phyloP scores from a whole-genome alignment of 1,140 invertebrate species.

The Contarinia nasturtii region DNA sequence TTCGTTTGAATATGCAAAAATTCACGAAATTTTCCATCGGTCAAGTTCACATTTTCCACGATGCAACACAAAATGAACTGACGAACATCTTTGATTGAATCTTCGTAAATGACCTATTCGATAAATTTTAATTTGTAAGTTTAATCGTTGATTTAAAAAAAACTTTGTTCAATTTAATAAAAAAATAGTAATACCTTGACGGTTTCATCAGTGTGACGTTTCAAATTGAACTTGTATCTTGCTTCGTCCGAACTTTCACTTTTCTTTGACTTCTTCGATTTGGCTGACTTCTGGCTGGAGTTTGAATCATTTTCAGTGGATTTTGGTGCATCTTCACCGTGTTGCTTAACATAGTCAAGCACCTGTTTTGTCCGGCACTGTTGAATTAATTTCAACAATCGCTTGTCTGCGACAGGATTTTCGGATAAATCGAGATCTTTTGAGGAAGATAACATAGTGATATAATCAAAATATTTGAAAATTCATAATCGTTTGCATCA shows the following conservation, averaged over 20 bases:
- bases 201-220: not conserved
- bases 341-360: constrained; percentile 41
- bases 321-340: constrained; percentile 27
- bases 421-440: constrained; percentile 42
- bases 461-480: not conserved
- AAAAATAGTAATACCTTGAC: too few relatives aligned
- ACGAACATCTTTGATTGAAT: constrained; percentile 35
- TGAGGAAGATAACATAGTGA: constrained; percentile 6
- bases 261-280: constrained; percentile 7
- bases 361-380: constrained; percentile 47
- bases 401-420: constrained; percentile 50
- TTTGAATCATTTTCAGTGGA: constrained; percentile 15
- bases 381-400: constrained; percentile 49
- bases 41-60: constrained; percentile 42
- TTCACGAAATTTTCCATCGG: constrained; percentile 44
- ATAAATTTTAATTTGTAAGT: too few relatives aligned
- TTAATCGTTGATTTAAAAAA: too few relatives aligned
- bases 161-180: too few relatives aligned
- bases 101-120: not conserved
- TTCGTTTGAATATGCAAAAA: constrained; percentile 66
- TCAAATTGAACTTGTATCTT: constrained; percentile 5
- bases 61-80: constrained; percentile 56
- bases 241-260: constrained; percentile 12
- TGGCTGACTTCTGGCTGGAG: constrained; percentile 22
- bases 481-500: not conserved